Evolutionary conservation across 2,113 vertebrate species (phyloP).

Genomic region (Amazona vittata): DNA sequence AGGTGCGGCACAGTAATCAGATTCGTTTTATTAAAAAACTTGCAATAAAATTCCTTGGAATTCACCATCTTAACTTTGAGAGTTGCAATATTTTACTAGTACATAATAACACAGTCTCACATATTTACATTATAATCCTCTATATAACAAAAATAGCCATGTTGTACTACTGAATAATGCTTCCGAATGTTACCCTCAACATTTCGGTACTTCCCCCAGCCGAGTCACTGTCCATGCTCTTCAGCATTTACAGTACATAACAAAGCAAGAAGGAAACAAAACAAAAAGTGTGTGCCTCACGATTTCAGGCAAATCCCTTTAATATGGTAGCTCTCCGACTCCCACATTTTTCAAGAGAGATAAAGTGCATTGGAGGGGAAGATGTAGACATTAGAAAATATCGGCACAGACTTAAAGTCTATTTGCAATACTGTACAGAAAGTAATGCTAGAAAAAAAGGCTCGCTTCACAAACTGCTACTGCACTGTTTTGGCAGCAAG

Average conservation of each 20-base stretch:
- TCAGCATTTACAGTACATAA: slow-evolving; percentile 62
- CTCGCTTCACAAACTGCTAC: slow-evolving; percentile 9
- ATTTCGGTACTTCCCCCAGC: slow-evolving; percentile 4
- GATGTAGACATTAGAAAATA: slow-evolving; percentile 38
- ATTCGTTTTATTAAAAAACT: slow-evolving; percentile 79
- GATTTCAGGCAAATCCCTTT: slow-evolving; percentile 71
- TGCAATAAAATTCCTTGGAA: slow-evolving; percentile 82
- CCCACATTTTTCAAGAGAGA: slow-evolving; percentile 74
- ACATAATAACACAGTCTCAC: slow-evolving; percentile 80
- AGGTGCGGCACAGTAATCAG: slow-evolving; percentile 3
- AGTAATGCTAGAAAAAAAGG: not conserved
- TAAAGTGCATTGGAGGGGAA: slow-evolving; percentile 87
- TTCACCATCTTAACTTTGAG: slow-evolving; percentile 81
- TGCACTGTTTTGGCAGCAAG: not conserved
- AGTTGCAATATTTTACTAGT: slow-evolving; percentile 82
- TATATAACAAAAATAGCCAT: slow-evolving; percentile 87
- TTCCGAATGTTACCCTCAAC: slow-evolving; percentile 69
- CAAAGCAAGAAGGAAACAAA: slow-evolving; percentile 57
- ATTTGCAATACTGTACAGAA: slow-evolving; percentile 40
- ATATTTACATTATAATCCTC: slow-evolving; percentile 82
- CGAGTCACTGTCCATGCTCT: slow-evolving; percentile 59
- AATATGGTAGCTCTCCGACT: slow-evolving; percentile 47
- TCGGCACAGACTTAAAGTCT: slow-evolving; percentile 22
- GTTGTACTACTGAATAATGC: slow-evolving; percentile 76
- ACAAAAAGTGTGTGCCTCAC: slow-evolving; percentile 14